phyloP scores from a whole-genome alignment of 1,140 invertebrate genomes.

The Ectropis grisescens region DNA sequence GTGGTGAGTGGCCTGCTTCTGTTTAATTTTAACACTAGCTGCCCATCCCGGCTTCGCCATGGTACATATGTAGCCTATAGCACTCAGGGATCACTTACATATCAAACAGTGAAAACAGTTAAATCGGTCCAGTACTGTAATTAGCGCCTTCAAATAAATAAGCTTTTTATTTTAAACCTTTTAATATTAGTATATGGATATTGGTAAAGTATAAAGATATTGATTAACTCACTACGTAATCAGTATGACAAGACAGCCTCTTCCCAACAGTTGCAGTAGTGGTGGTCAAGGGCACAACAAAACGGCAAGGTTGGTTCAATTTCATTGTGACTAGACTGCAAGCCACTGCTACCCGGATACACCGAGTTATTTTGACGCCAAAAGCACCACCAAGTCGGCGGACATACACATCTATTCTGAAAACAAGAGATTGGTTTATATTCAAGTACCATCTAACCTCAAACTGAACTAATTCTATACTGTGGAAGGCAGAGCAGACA shows the following conservation, averaged over 20 bases:
- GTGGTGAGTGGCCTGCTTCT: too few species aligned
- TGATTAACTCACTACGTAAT: slow-evolving; percentile 76
- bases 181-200: too few species aligned
- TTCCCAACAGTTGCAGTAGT: neutral
- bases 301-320: neutral
- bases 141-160: too few species aligned
- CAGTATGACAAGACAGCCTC: slow-evolving; percentile 29
- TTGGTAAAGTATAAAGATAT: too few species aligned
- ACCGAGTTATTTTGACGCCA: neutral
- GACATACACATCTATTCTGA: neutral
- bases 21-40: too few species aligned
- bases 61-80: too few species aligned
- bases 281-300: neutral
- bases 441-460: too few species aligned
- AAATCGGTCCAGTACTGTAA: slow-evolving; percentile 1
- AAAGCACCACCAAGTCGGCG: neutral
- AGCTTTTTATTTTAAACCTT: too few species aligned
- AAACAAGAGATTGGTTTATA: slow-evolving; percentile 3
- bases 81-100: too few species aligned
- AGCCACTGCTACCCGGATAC: neutral
- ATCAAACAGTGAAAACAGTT: slow-evolving; percentile 13
- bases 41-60: too few species aligned
- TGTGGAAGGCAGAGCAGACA: too few species aligned
- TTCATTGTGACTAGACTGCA: neutral
- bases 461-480: too few species aligned